phyloP scores from a whole-genome alignment of 2,113 vertebrate species.

The Proteles cristata region DNA sequence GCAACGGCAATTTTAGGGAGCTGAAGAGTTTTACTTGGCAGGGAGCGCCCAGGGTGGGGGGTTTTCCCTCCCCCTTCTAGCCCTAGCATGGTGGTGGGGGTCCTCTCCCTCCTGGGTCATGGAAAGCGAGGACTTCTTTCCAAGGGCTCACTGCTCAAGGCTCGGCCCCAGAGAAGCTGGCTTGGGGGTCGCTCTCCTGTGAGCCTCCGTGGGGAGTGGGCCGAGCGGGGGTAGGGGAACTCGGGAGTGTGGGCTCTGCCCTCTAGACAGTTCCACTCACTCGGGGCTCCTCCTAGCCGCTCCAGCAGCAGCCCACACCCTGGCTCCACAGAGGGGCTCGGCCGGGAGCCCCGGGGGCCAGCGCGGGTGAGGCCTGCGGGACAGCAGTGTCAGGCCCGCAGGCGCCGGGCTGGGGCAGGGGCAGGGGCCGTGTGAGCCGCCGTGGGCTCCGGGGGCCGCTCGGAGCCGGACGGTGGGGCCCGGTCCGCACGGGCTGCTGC shows the following conservation, averaged over 20 bases:
- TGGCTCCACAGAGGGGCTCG: not conserved
- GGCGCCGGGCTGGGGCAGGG: not conserved
- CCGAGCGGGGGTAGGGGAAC: fast-evolving
- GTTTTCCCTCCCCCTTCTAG: no score
- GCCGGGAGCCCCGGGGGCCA: not conserved
- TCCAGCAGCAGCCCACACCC: fast-evolving
- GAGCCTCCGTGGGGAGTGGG: fast-evolving
- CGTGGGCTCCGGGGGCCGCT: not conserved
- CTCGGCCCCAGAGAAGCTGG: not conserved
- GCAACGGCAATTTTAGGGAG: fast-evolving
- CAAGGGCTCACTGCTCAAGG: no score
- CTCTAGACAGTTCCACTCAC: fast-evolving
- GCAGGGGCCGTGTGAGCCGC: fast-evolving
- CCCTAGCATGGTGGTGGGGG: no score
- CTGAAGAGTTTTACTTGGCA: fast-evolving
- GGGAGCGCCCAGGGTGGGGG: fast-evolving
- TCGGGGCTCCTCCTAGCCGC: fast-evolving
- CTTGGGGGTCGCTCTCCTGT: fast-evolving
- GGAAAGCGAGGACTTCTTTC: not conserved
- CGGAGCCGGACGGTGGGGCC: fast-evolving
- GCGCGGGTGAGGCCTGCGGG: not conserved
- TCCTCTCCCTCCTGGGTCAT: not conserved
- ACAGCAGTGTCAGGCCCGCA: fast-evolving
- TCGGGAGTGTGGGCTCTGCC: not conserved
- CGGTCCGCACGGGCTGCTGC: not conserved